Percentiles rank a stretch among this genome's conserved stretches.
phyloP scores from a whole-genome alignment of 2,888 invertebrate genomes.

The Melieria crassipennis region DNA sequence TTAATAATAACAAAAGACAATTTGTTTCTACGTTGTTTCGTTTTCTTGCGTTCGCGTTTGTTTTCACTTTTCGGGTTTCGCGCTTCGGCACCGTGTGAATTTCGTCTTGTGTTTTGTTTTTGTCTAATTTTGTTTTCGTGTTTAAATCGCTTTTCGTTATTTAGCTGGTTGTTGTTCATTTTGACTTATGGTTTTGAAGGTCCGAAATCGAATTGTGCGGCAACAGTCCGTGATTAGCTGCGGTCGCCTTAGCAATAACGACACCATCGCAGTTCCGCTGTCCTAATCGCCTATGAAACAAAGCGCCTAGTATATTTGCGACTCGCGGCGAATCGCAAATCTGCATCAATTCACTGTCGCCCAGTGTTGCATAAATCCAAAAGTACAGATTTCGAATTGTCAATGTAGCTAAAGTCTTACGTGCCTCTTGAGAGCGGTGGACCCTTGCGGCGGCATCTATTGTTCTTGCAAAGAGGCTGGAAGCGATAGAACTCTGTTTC shows the following conservation, averaged over 20 bases:
- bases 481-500: too few species aligned
- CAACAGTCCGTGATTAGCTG: conserved; percentile 48
- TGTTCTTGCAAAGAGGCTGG: too few species aligned
- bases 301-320: not conserved
- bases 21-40: conserved; percentile 38
- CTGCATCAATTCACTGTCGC: not conserved
- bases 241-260: conserved; percentile 23
- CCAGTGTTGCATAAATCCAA: not conserved
- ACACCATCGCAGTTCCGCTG: not conserved
- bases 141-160: conserved; percentile 36
- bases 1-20: conserved; percentile 57
- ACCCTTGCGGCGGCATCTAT: too few species aligned
- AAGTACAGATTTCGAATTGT: too few species aligned
- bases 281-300: conserved; percentile 7
- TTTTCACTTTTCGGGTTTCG: conserved; percentile 24
- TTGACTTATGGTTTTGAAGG: conserved; percentile 36
- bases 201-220: conserved; percentile 41
- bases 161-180: conserved; percentile 37
- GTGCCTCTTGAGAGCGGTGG: too few species aligned
- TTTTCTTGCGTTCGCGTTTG: conserved; percentile 2
- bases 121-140: conserved; percentile 35
- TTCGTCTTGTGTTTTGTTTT: conserved; percentile 15
- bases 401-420: too few species aligned
- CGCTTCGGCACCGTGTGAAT: not conserved
- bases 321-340: not conserved